Conservation (phyloP, 2,113 vertebrate species). For the Microcebus lehilahytsara region DNA sequence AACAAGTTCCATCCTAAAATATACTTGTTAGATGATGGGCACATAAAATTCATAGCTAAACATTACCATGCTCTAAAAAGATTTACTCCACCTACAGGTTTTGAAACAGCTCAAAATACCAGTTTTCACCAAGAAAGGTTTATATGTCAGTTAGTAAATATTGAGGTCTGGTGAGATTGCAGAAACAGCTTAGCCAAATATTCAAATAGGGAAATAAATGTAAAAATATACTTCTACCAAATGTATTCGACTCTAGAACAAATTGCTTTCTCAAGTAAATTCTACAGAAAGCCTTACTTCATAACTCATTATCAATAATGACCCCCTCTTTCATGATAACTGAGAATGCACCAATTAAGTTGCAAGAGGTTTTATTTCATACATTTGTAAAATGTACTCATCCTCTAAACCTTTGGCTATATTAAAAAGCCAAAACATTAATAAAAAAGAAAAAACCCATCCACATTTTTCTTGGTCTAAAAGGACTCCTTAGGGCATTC, state of each 20-base stretch:
- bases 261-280: conserved; percentile 57
- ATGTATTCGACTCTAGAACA: conserved; percentile 38
- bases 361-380: conserved; percentile 30
- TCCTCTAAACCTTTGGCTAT: neutral
- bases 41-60: conserved; percentile 32
- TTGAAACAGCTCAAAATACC: conserved; percentile 5
- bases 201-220: conserved; percentile 47
- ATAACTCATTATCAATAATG: conserved; percentile 35
- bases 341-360: neutral
- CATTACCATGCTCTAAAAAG: conserved; percentile 14
- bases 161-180: neutral
- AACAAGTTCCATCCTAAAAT: neutral
- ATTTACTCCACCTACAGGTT: neutral
- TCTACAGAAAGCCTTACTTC: conserved; percentile 15
- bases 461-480: conserved; percentile 38
- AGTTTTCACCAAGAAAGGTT: conserved; percentile 37
- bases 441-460: conserved; percentile 51
- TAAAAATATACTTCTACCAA: conserved; percentile 41
- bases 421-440: conserved; percentile 62
- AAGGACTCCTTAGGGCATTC: conserved; percentile 35
- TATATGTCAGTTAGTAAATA: conserved; percentile 40
- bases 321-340: neutral
- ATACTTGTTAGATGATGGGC: neutral
- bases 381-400: conserved; percentile 38
- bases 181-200: conserved; percentile 43